Evolutionary conservation across 2,888 invertebrate species (phyloP), one percentile per base, ranked within the genome.

Genomic region (Clivina fossor): DNA sequence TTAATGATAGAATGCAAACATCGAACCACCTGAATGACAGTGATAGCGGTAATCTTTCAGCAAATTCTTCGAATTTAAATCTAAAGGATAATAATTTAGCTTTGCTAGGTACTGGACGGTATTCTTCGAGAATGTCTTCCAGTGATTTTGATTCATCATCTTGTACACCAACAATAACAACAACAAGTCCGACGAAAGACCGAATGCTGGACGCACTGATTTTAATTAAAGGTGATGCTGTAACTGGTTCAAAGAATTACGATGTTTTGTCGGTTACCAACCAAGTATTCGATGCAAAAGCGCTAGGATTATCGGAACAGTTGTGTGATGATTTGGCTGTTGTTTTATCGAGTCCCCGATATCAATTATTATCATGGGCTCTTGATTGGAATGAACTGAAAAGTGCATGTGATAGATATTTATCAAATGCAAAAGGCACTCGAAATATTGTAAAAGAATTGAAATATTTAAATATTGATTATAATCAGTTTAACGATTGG

Each of bases 381-480:
- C 75, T 84, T 8, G 76, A 78, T 26, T 83, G 83, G 82, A 69
- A 70, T 35, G 78, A 81, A 60, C 68, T 83, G 47, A 76, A 77
- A 49, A 64, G 70, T n/a, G 68, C 80, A n/a, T 83, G 82, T 68
- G 74, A 78, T 57, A 73, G 77, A 61, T 82, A 81, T 64, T 65
- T 81, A 26, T 75, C 79, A 56, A 76, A 79, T 61, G 77, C 77
- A 2, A 76, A 77, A 57, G 81, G 83, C 46, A 85, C 84, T 15
- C 79, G 83, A 33, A 82, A 83, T 35, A 75, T 83, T 13, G 82
- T 83, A 32, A 86, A 84, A 1, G 87, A 88, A 68, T 75, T 88
- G n/a, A 85, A 86, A 67, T 88, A 82, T 68, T 75, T 88, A 2
- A 85, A 88, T 65, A 80, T 88, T 26, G 87, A 88, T 69, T 87